phyloP scores from a whole-genome alignment of 2,113 vertebrate species.

The Isichthys henryi region DNA sequence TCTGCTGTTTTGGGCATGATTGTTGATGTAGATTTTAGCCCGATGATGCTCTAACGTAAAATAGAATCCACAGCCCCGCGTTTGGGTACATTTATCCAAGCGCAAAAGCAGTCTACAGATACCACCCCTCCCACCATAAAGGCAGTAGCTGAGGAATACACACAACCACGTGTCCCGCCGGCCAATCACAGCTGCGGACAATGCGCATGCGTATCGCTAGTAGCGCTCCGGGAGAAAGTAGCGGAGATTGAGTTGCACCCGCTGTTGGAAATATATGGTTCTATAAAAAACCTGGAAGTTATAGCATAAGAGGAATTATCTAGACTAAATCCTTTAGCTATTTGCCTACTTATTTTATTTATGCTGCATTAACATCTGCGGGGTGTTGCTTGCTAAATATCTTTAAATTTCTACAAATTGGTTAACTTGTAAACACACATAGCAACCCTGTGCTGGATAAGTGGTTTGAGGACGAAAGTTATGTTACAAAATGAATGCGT shows the following conservation, averaged over 20 bases:
- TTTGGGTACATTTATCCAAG: neutral
- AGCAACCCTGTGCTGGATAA: neutral
- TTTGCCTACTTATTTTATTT: neutral
- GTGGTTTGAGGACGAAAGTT: neutral
- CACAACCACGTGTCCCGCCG: neutral
- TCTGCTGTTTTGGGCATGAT: constrained; percentile 45
- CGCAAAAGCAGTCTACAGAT: neutral
- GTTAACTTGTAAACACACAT: neutral
- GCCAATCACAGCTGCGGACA: constrained; percentile 3
- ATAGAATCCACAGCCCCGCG: neutral
- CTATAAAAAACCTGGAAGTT: neutral
- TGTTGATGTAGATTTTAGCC: neutral
- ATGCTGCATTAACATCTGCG: neutral
- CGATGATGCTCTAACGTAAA: neutral
- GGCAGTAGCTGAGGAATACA: neutral
- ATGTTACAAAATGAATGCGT: neutral
- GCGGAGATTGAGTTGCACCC: neutral
- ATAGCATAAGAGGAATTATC: neutral
- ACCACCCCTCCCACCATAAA: neutral
- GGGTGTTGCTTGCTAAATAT: neutral
- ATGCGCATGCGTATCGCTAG: neutral
- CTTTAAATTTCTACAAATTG: neutral
- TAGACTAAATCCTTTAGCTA: neutral
- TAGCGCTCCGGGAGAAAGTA: neutral
- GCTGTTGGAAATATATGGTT: neutral